Evolutionary conservation across 2,888 invertebrate species (phyloP), one percentile per base, ranked within the genome.

Genomic region (Amphiduros pacificus): DNA sequence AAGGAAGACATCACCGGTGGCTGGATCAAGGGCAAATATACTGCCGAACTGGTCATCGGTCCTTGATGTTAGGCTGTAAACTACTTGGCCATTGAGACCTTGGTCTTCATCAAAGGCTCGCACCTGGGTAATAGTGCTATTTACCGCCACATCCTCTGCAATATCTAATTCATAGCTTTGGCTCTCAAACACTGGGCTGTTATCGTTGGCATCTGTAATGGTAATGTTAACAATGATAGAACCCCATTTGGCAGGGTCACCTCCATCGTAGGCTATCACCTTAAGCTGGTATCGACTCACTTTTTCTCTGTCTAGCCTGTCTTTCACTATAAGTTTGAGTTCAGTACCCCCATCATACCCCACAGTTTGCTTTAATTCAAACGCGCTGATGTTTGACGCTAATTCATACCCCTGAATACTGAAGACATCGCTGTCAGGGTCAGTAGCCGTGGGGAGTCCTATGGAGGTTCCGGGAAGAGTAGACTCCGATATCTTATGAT

Each of bases 241-340:
- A 1, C 63, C 63, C 1, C 60, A 55, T 5, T 36, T 6, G 17
- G 59, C n/a, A 6, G 59, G 51, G 9, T 48, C 32, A 14, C 63
- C 63, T 14, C 60, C 60, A 31, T 63, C 63, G n/a, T 55, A 31
- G 5, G 63, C 63, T 17, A 54, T n/a, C 14, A 61, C 27, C 22
- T 49, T 67, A 44, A 77, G 22, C 31, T 70, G 63, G 65, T 76
- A 77, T 22, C 60, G 61, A 22, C 68, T 64, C 28, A 62, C 53
- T 1, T 55, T 56, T 66, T 78, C 78, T 29, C 76, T 62, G 62
- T 78, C 76, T 20, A 78, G 58, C 1, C 54, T 61, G 27, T 65
- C 60, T 40, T 67, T 72, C 3, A 77, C 56, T 2, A 67, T 66
- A n/a, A 78, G 65, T 14, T 69, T 72, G n/a, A 78, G 67, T 48